Conservation (phyloP, 1,140 invertebrate genomes). For the Sinella curviseta region DNA sequence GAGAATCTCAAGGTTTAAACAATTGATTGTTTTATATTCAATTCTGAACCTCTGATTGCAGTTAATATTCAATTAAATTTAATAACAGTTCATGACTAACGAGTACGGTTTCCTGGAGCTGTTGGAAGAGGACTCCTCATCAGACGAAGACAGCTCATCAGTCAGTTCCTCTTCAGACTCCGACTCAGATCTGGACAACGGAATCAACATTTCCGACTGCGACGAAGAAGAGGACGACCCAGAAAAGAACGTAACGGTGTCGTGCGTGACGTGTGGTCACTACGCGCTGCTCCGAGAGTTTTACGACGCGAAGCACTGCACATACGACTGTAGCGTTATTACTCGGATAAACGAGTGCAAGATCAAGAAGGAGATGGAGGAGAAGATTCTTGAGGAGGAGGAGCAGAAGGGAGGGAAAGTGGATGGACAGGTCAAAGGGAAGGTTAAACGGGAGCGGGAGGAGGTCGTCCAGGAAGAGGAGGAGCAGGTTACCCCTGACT, state of each 20-base stretch:
- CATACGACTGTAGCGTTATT: not conserved
- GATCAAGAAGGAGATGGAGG: not conserved
- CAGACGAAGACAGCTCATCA: not conserved
- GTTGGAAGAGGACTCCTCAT: too few relatives aligned
- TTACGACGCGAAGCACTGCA: slow-evolving; percentile 8
- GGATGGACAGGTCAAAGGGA: not conserved
- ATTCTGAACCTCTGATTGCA: not conserved
- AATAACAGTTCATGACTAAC: not conserved
- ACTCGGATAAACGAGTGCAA: not conserved
- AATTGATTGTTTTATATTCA: not conserved
- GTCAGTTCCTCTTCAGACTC: not conserved
- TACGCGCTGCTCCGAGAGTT: not conserved
- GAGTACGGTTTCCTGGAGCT: slow-evolving; percentile 16
- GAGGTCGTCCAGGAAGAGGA: too few relatives aligned
- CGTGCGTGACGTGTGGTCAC: not conserved
- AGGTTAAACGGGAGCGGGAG: not conserved
- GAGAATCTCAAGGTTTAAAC: not conserved
- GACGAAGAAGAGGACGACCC: not conserved
- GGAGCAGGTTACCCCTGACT: too few relatives aligned
- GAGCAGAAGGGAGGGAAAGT: not conserved
- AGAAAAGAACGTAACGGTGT: not conserved
- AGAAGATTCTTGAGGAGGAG: slow-evolving; percentile 7
- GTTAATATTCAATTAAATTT: not conserved
- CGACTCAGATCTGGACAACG: not conserved
- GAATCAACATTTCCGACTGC: not conserved